Conservation (phyloP, 2,113 vertebrate genomes). For the Empidonax traillii region DNA sequence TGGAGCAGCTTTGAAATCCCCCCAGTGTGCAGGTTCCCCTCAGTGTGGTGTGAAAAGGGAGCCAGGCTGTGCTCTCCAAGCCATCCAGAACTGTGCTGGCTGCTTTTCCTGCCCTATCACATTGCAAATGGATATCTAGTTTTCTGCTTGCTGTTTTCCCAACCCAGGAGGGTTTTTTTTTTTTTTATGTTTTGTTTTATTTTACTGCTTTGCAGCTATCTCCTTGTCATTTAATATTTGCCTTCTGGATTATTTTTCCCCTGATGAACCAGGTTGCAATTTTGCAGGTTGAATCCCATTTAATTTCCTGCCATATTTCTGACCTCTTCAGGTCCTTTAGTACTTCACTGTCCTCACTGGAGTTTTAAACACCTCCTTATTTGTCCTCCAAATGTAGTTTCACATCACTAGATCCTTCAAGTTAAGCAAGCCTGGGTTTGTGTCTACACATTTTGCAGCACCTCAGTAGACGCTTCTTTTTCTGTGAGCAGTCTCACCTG, state of each 20-base stretch:
- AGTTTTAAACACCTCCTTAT: neutral
- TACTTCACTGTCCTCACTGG: neutral
- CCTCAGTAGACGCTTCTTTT: neutral
- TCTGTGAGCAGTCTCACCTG: neutral
- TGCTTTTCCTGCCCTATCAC: neutral
- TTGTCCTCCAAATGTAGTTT: neutral
- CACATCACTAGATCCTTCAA: neutral
- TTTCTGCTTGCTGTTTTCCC: neutral
- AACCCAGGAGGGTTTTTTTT: neutral
- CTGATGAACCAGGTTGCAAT: neutral
- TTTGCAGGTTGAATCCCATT: neutral
- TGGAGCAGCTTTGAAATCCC: neutral
- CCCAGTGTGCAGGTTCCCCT: neutral
- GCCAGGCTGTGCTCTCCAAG: neutral
- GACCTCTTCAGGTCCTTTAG: neutral
- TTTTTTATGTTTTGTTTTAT: neutral
- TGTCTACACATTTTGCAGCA: neutral
- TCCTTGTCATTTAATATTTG: neutral
- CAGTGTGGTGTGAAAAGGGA: neutral
- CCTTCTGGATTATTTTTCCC: neutral
- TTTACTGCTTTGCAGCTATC: neutral
- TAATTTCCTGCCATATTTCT: conserved; percentile 17
- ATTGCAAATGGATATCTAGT: neutral
- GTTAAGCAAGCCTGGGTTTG: neutral
- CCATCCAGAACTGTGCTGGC: neutral